These are phyloP conservation scores for Promerops cafer DNA, from an alignment of 2,113 vertebrate species.

Conservation along the genomic window DNA sequence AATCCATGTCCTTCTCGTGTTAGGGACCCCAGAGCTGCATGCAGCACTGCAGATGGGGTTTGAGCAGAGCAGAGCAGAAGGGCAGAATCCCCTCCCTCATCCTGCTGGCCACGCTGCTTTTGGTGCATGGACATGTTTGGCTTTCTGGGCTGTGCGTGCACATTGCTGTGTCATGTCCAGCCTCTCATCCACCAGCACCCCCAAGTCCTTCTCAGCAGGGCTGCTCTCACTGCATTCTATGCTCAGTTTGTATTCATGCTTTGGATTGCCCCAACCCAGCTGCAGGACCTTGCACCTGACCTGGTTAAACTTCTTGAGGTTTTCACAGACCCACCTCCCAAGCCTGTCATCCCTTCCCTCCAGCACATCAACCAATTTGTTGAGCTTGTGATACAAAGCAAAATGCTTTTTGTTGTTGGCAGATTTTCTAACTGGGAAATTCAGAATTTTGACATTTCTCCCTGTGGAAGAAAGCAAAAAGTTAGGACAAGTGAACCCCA, in stretches of 20 bases:
- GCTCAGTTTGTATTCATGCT: not conserved
- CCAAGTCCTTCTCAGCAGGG: not conserved
- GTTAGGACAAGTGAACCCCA: not conserved
- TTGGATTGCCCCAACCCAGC: not conserved
- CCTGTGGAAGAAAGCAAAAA: not conserved
- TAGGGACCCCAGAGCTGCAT: not conserved
- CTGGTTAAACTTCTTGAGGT: not conserved
- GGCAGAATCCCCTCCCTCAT: not conserved
- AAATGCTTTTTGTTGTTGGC: not conserved
- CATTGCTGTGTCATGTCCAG: not conserved
- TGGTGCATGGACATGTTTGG: too few species aligned
- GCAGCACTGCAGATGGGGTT: not conserved
- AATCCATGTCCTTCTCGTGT: fast-evolving
- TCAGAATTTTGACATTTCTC: not conserved
- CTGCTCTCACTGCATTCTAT: not conserved
- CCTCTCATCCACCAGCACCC: not conserved
- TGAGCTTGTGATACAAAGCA: not conserved
- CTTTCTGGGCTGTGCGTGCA: fast-evolving
- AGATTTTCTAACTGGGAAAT: not conserved
- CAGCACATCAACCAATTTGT: not conserved
- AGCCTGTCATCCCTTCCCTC: not conserved
- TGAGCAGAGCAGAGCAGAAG: not conserved
- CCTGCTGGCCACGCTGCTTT: fast-evolving
- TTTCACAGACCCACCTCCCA: not conserved
- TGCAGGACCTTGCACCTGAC: not conserved